These are phyloP conservation scores for Helicoverpa assulta DNA, from an alignment of 2,888 invertebrate species.

Conservation along the genomic window DNA sequence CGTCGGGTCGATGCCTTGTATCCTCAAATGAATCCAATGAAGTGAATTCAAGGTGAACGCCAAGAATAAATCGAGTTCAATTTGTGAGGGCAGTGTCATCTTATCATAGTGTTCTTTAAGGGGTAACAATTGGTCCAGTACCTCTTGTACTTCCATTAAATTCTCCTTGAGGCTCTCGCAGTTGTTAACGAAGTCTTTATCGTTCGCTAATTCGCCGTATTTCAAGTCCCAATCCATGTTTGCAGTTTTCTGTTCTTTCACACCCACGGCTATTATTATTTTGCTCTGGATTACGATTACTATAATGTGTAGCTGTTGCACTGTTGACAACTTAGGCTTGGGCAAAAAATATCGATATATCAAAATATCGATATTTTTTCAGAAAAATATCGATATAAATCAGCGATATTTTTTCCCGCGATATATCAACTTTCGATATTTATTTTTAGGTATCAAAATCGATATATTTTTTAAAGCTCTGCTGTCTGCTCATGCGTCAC, in stretches of 20 bases:
- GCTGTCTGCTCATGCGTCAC: no score
- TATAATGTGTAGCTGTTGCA: no score
- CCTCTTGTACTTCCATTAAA: conserved; percentile 76
- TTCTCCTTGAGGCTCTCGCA: conserved; percentile 80
- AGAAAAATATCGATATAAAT: no score
- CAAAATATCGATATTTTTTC: background rate
- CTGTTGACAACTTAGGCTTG: conserved; percentile 60
- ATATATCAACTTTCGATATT: no score
- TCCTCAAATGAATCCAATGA: conserved; percentile 94
- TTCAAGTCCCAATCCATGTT: conserved; percentile 78
- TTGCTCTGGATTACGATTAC: no score
- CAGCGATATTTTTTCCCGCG: no score
- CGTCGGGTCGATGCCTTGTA: conserved; percentile 92
- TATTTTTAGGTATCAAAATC: no score
- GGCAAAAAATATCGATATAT: background rate
- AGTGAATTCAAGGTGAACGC: conserved; percentile 93
- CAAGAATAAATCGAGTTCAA: conserved; percentile 91
- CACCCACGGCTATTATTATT: background rate
- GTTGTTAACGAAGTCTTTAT: conserved; percentile 81
- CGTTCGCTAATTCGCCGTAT: conserved; percentile 80
- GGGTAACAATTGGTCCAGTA: conserved; percentile 79
- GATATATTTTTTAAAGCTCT: no score
- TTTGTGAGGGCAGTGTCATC: conserved; percentile 90
- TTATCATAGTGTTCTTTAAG: conserved; percentile 87
- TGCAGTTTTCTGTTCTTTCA: background rate